Evolutionary conservation across 1,140 invertebrate genomes (phyloP).

Genomic region (Radopholus similis): DNA sequence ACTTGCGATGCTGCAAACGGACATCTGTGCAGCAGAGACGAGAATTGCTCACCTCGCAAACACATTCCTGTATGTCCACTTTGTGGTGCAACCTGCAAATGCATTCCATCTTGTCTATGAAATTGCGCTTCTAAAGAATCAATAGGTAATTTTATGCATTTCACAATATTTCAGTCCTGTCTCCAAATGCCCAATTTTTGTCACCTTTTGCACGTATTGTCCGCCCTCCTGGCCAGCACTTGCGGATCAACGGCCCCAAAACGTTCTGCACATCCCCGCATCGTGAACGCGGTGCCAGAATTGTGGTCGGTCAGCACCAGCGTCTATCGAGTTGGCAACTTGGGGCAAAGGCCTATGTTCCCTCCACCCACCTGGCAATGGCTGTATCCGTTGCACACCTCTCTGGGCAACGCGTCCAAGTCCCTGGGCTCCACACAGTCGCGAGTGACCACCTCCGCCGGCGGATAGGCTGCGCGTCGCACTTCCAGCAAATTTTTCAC

Average conservation of each 20-base stretch:
- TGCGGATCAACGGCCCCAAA: conserved; percentile 11
- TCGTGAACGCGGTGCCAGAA: conserved; percentile 9
- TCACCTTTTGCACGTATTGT: conserved; percentile 17
- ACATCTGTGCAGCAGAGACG: too few species aligned
- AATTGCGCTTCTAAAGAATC: too few species aligned
- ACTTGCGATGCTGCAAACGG: conserved; percentile 4
- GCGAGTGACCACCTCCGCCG: neutral
- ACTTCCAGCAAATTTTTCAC: conserved; percentile 12
- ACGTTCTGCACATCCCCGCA: conserved; percentile 21
- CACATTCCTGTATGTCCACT: conserved; percentile 19
- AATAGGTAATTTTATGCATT: neutral
- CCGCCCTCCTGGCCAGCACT: conserved; percentile 1
- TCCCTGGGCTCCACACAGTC: conserved; percentile 3
- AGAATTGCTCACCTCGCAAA: conserved; percentile 16
- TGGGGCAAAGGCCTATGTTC: neutral
- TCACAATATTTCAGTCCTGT: neutral
- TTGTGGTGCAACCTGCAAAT: conserved; percentile 14
- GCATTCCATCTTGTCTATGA: too few species aligned
- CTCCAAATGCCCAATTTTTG: neutral
- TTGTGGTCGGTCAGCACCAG: conserved; percentile 3
- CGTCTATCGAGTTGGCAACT: neutral
- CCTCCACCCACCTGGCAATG: conserved; percentile 7
- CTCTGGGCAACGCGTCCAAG: conserved; percentile 6
- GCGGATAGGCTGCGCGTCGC: conserved; percentile 1
- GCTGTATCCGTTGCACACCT: conserved; percentile 6